phyloP scores from a whole-genome alignment of 2,113 vertebrate species.

The Telmatochromis sp. region DNA sequence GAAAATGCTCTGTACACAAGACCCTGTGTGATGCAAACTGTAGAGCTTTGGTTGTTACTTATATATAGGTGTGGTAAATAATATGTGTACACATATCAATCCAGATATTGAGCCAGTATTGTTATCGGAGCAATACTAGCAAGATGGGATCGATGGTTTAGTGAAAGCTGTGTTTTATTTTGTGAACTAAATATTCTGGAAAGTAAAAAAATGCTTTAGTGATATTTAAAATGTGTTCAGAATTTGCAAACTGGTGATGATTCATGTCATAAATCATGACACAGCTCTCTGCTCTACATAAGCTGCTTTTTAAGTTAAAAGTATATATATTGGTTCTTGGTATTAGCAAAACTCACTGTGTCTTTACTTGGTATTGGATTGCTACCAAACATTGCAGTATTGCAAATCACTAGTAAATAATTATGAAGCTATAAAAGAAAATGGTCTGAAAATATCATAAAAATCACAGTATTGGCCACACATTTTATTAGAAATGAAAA shows the following conservation, averaged over 20 bases:
- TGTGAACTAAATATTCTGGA: background rate
- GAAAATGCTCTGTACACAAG: background rate
- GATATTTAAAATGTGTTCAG: background rate
- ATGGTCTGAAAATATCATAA: background rate
- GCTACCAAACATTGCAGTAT: background rate
- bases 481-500: background rate
- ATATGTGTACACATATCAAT: background rate
- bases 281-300: background rate
- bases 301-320: background rate
- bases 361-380: background rate
- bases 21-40: background rate
- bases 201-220: background rate
- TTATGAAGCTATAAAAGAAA: background rate
- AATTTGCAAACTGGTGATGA: background rate
- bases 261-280: background rate
- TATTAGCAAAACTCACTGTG: background rate
- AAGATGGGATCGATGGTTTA: background rate
- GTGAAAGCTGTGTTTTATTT: background rate
- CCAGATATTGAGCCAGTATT: background rate
- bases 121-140: background rate
- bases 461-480: background rate
- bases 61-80: background rate
- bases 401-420: background rate
- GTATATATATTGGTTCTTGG: background rate
- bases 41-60: background rate